Percentiles rank a stretch among this genome's conserved stretches.
Evolutionary conservation across 2,888 invertebrate species (phyloP).

Genomic region (Hirtodrosophila cameraria): DNA sequence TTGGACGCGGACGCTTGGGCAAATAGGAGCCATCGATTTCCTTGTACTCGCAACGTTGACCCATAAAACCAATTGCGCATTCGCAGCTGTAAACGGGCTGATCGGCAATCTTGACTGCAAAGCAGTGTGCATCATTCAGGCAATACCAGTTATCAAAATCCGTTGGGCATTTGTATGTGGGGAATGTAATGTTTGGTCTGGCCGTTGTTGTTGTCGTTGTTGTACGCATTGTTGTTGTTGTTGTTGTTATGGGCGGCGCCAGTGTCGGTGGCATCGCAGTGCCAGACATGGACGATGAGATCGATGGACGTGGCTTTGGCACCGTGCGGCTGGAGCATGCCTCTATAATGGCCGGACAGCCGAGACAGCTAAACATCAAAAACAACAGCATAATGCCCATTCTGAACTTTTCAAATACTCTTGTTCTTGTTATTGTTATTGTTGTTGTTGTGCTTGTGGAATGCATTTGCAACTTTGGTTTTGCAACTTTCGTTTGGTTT

Average conservation of each 20-base stretch:
- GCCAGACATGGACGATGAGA: constrained; percentile 74
- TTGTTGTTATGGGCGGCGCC: constrained; percentile 40
- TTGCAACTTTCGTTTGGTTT: constrained; percentile 26
- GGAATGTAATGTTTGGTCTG: constrained; percentile 97
- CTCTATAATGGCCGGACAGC: constrained; percentile 58
- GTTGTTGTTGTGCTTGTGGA: constrained; percentile 53
- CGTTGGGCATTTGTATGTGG: constrained; percentile 95
- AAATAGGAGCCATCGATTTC: constrained; percentile 97
- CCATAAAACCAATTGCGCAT: constrained; percentile 97
- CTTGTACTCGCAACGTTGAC: constrained; percentile 97
- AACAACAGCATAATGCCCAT: constrained; percentile 43
- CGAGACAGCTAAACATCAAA: constrained; percentile 45
- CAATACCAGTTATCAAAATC: constrained; percentile 97
- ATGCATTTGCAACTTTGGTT: constrained; percentile 66
- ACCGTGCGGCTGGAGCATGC: constrained; percentile 86
- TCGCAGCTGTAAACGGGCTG: constrained; percentile 97
- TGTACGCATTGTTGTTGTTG: constrained; percentile 85
- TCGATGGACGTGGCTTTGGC: constrained; percentile 89
- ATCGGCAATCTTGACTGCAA: constrained; percentile 96
- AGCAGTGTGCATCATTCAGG: constrained; percentile 97
- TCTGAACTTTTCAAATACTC: constrained; percentile 31
- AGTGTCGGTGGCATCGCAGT: constrained; percentile 61
- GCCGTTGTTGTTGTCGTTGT: constrained; percentile 90
- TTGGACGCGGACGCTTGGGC: constrained; percentile 88
- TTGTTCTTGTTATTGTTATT: constrained; percentile 25